Evolutionary conservation across 2,888 invertebrate genomes (phyloP), one percentile per base, ranked within the genome.

Genomic region (Lamellibrachia satsuma): DNA sequence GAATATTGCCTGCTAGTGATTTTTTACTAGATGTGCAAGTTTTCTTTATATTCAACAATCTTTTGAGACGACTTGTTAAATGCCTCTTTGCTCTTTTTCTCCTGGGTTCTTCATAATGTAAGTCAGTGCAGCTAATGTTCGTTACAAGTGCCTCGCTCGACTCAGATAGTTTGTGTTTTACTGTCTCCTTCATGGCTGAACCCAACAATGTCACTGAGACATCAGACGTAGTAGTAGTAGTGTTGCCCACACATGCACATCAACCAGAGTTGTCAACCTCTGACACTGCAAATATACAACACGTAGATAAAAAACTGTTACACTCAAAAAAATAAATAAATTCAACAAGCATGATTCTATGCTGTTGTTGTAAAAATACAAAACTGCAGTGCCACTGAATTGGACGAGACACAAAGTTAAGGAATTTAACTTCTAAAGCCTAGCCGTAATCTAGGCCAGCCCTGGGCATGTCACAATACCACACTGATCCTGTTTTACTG

Each of bases 51-150:
- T 22, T 75, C 75, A 75, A 75, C 75, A 75, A 75, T 22, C 75
- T 75, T 75, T 75, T 75, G 75, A 75, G 75, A 75, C 75, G 75
- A n/a, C 75, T n/a, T 75, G 75, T 75, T 75, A 75, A 75, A 75
- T 75, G 75, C n/a, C 75, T 75, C 75, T 75, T 75, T 15, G 22
- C 75, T 22, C 15, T 75, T 75, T 75, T 75, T n/a, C 75, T 75
- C 75, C 75, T 75, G 75, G 75, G 75, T 75, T 75, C 75, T 4
- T 75, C 57, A 8, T 15, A 2, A 15, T 57, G 8, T 57, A 15
- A 57, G 57, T 8, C 75, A 75, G 75, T 75, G 22, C 15, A 75
- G 75, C 75, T 75, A 6, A 75, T 0, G 75, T 75, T 75, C 75
- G 7, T 4, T 6, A 75, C n/a, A 75, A 75, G 75, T 6, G 75